Evolutionary conservation across 2,888 invertebrate species (phyloP), one percentile per base, ranked within the genome.

Genomic region (Plagodis dolabraria): DNA sequence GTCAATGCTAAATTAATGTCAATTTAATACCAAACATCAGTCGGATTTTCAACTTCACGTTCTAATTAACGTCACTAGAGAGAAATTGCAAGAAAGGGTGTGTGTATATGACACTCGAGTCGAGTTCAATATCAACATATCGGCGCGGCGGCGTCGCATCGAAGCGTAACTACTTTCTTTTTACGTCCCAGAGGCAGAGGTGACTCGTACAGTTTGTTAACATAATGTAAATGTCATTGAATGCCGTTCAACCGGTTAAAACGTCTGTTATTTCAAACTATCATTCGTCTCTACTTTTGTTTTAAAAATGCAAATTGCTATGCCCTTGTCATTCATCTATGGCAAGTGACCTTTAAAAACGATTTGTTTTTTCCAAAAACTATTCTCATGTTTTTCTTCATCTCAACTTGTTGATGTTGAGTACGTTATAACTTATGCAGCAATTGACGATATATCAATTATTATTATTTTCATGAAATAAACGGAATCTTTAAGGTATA

Each of bases 181-280:
- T 85, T 76, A 76, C 70, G 73, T 73, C 70, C 77, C 75, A 74
- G 72, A 74, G 72, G 74, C 75, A 79, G 76, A 78, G 80, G 78
- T 76, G 79, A 77, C 79, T 79, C 78, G 79, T 82, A 81, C 80
- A 85, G 85, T 85, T 82, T 80, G 82, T 85, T 85, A 85, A 79
- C 81, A 83, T 86, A 87, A 86, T 85, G 84, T 85, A 84, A 90
- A 90, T 90, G 87, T 88, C 89, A 87, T 75, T 80, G 84, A 83
- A 85, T 85, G 89, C 73, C 70, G 83, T 71, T 71, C 51, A 58
- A 89, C 91, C 89, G 88, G 91, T 90, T 79, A 52, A 71, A 75
- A 79, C 79, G 73, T 62, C 54, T 62, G 46, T 47, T 72, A 78
- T 82, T 79, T 76, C 65, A 68, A 75, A 83, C 77, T 72, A 68